A percentile compares a stretch with the other conserved stretches of the same genome.
phyloP scores from a whole-genome alignment of 2,888 invertebrate genomes.

The Dicyrtoma fusca region DNA sequence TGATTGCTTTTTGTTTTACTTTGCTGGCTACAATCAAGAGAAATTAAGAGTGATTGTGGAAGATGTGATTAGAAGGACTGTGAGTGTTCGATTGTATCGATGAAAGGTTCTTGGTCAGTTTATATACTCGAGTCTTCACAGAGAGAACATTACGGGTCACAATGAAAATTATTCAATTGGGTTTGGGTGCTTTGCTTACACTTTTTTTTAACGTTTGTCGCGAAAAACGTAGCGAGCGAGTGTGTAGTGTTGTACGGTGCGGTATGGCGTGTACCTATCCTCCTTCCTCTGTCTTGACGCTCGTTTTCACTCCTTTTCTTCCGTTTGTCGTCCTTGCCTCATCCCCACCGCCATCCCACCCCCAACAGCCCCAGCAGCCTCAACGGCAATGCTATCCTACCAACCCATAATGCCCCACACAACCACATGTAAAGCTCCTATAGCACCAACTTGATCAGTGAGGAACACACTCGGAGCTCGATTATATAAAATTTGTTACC shows the following conservation, averaged over 20 bases:
- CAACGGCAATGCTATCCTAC: background rate
- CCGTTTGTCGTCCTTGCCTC: background rate
- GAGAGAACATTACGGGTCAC: background rate
- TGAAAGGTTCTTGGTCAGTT: slow-evolving; percentile 23
- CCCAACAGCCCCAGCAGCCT: background rate
- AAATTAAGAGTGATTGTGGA: slow-evolving; percentile 1
- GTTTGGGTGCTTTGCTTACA: background rate
- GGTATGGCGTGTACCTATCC: background rate
- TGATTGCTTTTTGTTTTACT: slow-evolving; percentile 13
- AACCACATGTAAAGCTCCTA: no score
- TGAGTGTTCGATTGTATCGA: slow-evolving; percentile 29
- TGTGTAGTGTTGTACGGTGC: background rate
- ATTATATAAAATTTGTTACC: no score
- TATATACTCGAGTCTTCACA: slow-evolving; percentile 32
- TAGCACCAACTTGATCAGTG: no score
- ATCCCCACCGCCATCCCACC: slow-evolving; percentile 1
- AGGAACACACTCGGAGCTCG: no score
- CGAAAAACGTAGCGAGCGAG: background rate
- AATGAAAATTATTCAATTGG: background rate
- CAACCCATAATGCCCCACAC: background rate
- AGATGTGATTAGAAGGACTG: slow-evolving; percentile 26
- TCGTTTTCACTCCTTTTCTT: background rate
- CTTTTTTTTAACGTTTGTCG: slow-evolving; percentile 7
- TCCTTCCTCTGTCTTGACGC: background rate
- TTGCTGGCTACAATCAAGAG: background rate